Evolutionary conservation across 37 sponge, comb jelly and placozoan genomes (phyloP), one percentile per base, ranked within the genome.

Genomic region (Spongilla lacustris): DNA sequence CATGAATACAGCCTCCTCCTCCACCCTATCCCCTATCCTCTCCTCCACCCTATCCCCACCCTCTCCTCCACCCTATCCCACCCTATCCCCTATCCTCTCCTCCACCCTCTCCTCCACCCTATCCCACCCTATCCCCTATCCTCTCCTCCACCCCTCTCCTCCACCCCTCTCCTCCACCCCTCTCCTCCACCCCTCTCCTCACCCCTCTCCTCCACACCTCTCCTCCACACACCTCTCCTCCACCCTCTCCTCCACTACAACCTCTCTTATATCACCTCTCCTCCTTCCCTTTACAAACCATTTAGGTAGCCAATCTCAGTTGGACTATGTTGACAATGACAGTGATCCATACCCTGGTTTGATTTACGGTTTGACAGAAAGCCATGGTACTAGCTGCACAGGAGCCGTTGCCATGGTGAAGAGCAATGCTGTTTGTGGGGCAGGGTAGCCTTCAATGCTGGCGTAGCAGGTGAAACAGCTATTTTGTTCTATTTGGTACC

Each of bases 331-430:
- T 68, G 81, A 74, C 31, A 67, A 90, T 34, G 97, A 96, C 84
- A 29, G 37, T 26, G 93, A 96, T 77, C 92, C 90, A 5, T 83
- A 58, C 27, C 97, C 97, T 14, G 78, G 92, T 4, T 79, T 68
- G 26, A 84, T 75, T 24, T 36, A 74, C 48, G 33, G 83, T 50
- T 88, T 90, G 35, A 88, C 85, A 69, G 91, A 97, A 81, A 86
- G 79, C 28, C 98, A 97, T 73, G 98, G 98, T 2, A 97, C 98
- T 31, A 76, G 91, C n/a, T 97, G 98, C 85, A 93, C 98, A n/a
- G 95, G 98, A 9, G 87, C 88, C 50, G 84, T 95, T 9, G 90
- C 98, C n/a, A 91, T 96, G 69, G 87, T 67, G 19, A 90, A 86
- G 77, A 50, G 66, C 81, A 97, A 97, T 67, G 58, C 73, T 6